Evolutionary conservation across 2,888 invertebrate genomes (phyloP).

Genomic region (Cosmia pyralina): DNA sequence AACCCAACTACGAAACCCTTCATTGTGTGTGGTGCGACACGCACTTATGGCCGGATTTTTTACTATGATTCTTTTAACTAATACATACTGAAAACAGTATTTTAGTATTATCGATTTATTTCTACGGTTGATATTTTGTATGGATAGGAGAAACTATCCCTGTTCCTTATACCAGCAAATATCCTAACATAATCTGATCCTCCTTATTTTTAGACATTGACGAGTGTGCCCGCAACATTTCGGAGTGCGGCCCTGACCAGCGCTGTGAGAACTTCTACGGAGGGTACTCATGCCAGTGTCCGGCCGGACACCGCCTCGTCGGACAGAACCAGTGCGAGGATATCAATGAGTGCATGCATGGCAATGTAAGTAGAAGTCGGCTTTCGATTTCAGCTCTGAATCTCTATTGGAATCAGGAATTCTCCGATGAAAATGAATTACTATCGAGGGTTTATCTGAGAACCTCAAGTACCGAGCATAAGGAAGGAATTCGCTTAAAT

Average conservation of each 20-base stretch:
- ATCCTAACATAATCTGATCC: not conserved
- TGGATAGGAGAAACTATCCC: too few species aligned
- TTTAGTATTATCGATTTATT: not conserved
- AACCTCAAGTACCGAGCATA: too few species aligned
- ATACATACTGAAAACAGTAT: too few species aligned
- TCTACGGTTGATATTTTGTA: not conserved
- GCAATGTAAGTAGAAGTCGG: constrained; percentile 78
- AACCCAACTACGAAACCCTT: too few species aligned
- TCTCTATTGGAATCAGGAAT: too few species aligned
- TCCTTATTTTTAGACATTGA: constrained; percentile 92
- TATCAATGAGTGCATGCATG: constrained; percentile 94
- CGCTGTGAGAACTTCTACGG: constrained; percentile 96
- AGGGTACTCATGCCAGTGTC: constrained; percentile 95
- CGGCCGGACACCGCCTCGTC: constrained; percentile 91
- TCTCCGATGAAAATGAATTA: too few species aligned
- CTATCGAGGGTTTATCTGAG: too few species aligned
- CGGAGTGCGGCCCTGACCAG: constrained; percentile 94
- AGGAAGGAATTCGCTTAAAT: too few species aligned
- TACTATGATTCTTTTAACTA: too few species aligned
- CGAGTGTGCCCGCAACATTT: constrained; percentile 94
- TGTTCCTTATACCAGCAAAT: not conserved
- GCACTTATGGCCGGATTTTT: too few species aligned
- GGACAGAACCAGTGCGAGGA: constrained; percentile 93
- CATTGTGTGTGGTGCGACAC: too few species aligned
- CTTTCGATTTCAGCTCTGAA: not conserved